phyloP scores from a whole-genome alignment of 2,113 vertebrate genomes.

The Phocoena phocoena region DNA sequence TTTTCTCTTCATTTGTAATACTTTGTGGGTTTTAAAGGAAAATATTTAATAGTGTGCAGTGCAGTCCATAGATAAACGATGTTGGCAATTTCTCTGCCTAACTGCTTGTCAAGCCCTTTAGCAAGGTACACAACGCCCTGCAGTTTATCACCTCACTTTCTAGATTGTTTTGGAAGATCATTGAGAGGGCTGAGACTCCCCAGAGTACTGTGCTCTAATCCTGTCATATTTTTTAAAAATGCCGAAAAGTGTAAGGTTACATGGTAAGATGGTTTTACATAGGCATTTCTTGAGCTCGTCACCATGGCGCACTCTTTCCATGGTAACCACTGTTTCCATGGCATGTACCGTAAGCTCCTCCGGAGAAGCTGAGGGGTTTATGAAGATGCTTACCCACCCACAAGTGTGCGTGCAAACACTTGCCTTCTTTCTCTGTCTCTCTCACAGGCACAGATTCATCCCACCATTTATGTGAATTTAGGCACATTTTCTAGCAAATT shows the following conservation, averaged over 20 bases:
- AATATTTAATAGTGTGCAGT: constrained; percentile 65
- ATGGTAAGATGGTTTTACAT: constrained; percentile 68
- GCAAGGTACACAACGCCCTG: constrained; percentile 20
- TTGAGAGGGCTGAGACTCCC: constrained; percentile 55
- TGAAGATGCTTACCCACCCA: constrained; percentile 73
- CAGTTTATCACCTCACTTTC: constrained; percentile 62
- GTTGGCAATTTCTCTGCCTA: constrained; percentile 67
- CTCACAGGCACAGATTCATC: constrained; percentile 18
- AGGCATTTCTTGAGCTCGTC: constrained; percentile 73
- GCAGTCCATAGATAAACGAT: constrained; percentile 71
- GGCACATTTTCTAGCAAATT: constrained; percentile 72
- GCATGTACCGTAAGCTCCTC: constrained; percentile 72
- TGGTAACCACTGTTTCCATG: constrained; percentile 86
- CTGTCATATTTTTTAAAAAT: constrained; percentile 63
- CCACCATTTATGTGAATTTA: constrained; percentile 55
- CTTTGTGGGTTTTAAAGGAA: constrained; percentile 74
- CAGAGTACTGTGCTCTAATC: constrained; percentile 59
- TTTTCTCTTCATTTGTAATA: constrained; percentile 82
- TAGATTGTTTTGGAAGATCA: constrained; percentile 70
- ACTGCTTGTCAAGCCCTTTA: constrained; percentile 55
- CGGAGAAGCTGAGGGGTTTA: constrained; percentile 71
- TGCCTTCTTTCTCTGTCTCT: neutral
- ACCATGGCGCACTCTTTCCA: constrained; percentile 82
- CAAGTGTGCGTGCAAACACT: constrained; percentile 47
- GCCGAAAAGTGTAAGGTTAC: constrained; percentile 55